phyloP scores from a whole-genome alignment of 2,888 invertebrate genomes.

The Frankliniella fusca region DNA sequence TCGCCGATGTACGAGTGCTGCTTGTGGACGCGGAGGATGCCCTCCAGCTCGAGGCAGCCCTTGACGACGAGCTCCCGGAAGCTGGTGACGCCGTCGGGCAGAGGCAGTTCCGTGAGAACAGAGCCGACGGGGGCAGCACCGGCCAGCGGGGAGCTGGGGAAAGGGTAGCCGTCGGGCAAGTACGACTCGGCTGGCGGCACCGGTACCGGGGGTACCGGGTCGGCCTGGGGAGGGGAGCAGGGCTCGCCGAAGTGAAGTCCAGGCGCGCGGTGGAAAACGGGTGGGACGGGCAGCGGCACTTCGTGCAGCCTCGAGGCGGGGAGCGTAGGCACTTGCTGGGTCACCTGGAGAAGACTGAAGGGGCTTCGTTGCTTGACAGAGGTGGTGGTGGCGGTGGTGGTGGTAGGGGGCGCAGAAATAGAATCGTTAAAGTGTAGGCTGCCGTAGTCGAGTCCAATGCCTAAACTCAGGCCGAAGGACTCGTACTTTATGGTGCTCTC shows the following conservation, averaged over 20 bases:
- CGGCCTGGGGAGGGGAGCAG: background rate
- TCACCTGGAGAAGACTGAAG: background rate
- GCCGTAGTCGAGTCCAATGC: background rate
- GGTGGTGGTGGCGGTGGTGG: background rate
- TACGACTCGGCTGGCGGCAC: background rate
- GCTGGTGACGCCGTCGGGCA: background rate
- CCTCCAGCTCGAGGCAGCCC: constrained; percentile 12
- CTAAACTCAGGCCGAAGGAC: background rate
- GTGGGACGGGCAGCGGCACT: background rate
- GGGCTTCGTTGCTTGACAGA: background rate
- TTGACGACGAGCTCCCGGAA: constrained; percentile 19
- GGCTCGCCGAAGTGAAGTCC: background rate
- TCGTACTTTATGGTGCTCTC: background rate
- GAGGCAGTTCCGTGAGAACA: background rate
- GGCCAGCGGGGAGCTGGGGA: background rate
- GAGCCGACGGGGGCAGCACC: background rate
- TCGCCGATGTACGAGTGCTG: constrained; percentile 18
- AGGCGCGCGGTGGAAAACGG: background rate
- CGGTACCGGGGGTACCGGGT: no score
- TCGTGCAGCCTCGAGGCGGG: background rate
- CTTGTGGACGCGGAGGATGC: constrained; percentile 11
- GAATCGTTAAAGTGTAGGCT: background rate
- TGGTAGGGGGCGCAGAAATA: background rate
- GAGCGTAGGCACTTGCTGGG: background rate
- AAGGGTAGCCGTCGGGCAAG: background rate